Evolutionary conservation across 2,113 vertebrate genomes (phyloP), one percentile per base, ranked within the genome.

Genomic region (Centropristis striata): DNA sequence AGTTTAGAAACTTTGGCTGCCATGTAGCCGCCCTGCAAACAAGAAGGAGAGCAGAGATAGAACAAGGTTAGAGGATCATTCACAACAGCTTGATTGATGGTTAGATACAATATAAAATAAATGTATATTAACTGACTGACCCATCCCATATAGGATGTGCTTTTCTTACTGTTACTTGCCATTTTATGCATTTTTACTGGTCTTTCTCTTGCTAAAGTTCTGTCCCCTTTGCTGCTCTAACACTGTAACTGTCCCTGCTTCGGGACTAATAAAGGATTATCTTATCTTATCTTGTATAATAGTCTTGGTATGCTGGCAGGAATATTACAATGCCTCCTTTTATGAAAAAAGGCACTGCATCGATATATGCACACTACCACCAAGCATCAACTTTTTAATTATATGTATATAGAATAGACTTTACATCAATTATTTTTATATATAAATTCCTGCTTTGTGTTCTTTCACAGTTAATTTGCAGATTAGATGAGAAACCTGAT

Each of bases 1-100:
- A 99, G 68, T 78, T 99, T 99, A 68, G 95, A 96, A 37, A 98
- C 95, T 88, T 99, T 99, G 79, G 97, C 97, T 9, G 97, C 95
- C 96, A 98, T 98, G 91, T 99, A 99, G 15, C 97, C 98, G 0
- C 97, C 97, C 98, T 99, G 76, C 16, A 85, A 2, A 58, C 41
- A 49, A 18, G 57, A 37, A 67, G 3, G 15, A 50, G 58, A 74
- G 12, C n/a, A 54, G 41, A 7, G 69, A 63, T 14, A 63, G 16
- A 18, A 42, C 18, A 49, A 23, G 9, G 37, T 61, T n/a, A 21
- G 3, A 53, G 61, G 14, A n/a, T 47, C 27, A 25, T 49, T 36
- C 41, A 55, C 13, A 61, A 20, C 42, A 28, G 44, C 51, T 6
- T n/a, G n/a, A n/a, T n/a, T n/a, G n/a, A n/a, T n/a, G n/a, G n/a